Evolutionary conservation across 2,797 vertebrate species (phyloP).

Genomic region (Heterohyrax brucei): DNA sequence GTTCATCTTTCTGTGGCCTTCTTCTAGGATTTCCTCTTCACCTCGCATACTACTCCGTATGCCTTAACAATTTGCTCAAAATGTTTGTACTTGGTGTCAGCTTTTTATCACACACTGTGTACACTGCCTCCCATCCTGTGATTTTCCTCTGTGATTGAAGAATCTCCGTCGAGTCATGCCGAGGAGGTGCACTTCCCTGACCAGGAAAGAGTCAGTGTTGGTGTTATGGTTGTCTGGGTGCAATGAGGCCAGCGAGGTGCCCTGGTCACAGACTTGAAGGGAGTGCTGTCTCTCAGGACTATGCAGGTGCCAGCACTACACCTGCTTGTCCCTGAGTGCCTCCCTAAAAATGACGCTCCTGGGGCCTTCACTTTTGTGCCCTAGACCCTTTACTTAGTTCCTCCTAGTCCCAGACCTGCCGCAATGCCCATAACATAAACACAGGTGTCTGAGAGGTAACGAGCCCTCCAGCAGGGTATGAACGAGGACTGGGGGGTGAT

Average conservation of each 20-base stretch:
- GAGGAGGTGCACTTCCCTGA: background rate
- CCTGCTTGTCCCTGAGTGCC: background rate
- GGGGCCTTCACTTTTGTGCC: background rate
- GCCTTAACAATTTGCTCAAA: background rate
- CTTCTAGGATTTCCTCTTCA: background rate
- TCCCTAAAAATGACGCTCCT: background rate
- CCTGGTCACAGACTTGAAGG: background rate
- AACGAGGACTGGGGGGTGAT: background rate
- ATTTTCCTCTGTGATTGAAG: background rate
- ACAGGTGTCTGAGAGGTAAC: background rate
- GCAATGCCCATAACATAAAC: background rate
- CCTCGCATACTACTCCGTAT: background rate
- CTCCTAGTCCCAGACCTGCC: background rate
- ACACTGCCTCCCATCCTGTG: background rate
- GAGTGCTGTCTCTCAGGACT: background rate
- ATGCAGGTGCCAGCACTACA: background rate
- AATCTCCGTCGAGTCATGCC: too few relatives aligned
- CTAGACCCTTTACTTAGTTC: background rate
- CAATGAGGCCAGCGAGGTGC: background rate
- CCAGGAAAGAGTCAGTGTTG: background rate
- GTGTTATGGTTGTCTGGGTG: rapidly evolving
- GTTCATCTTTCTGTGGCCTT: background rate
- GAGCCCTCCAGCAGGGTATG: background rate
- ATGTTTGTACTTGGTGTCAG: background rate
- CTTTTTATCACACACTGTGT: background rate